Percentiles rank a stretch among this genome's conserved stretches.
phyloP scores from a whole-genome alignment of 2,797 vertebrate species.

The Semotilus atromaculatus region DNA sequence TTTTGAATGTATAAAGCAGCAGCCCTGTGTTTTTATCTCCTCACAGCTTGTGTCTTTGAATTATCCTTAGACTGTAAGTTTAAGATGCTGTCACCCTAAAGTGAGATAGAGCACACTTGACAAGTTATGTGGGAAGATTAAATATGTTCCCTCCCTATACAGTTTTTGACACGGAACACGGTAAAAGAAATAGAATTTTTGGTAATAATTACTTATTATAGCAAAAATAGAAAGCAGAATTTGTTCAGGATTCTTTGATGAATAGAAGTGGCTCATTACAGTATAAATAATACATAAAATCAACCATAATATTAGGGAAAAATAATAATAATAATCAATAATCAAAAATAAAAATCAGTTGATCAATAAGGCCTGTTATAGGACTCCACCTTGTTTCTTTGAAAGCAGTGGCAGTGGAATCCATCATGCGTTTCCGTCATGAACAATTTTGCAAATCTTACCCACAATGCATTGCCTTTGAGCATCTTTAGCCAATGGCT shows the following conservation, averaged over 20 bases:
- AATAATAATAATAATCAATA: no score
- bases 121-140: conserved; percentile 1
- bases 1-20: conserved; percentile 45
- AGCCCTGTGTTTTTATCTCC: background rate
- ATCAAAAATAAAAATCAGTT: background rate
- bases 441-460: background rate
- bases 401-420: background rate
- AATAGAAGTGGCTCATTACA: background rate
- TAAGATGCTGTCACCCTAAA: conserved; percentile 1
- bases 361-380: background rate
- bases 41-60: conserved; percentile 8
- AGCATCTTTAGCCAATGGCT: background rate
- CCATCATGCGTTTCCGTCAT: background rate
- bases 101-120: conserved; percentile 2
- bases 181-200: background rate
- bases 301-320: background rate
- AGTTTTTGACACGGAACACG: background rate
- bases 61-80: background rate
- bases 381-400: background rate
- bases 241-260: background rate
- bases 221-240: background rate
- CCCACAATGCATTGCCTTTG: conserved; percentile 7
- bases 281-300: background rate
- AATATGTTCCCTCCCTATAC: background rate
- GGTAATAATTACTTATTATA: background rate